Evolutionary conservation across 2,888 invertebrate genomes (phyloP), one percentile per base, ranked within the genome.

Genomic region (Agriopis leucophaearia): DNA sequence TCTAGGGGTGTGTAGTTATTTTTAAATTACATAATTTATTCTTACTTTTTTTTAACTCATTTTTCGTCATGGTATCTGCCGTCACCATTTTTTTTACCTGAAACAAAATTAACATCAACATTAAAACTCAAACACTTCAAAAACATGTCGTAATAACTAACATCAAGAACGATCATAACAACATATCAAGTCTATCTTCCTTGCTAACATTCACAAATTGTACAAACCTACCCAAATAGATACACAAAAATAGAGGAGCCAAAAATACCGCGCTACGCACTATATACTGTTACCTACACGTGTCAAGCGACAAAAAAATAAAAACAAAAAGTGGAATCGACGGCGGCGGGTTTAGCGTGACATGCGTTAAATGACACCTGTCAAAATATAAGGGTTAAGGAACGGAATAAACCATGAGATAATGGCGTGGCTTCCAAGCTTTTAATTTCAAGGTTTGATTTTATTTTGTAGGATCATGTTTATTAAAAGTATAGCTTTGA

Each of bases 331-430:
- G 75, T 69, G 76, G 74, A 76, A 78, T 79, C 68, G 71, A 75
- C 75, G 75, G 71, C 68, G 71, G 75, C 75, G 75, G 71, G 60
- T 58, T 57, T 58, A 58, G 38, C 56, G 50, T 42, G 65, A 44
- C 62, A 73, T 72, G 74, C 78, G 77, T 57, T 55, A 82, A 84
- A 83, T 87, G 88, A 86, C 89, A 89, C 78, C 84, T 90, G 89
- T 88, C 89, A 87, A 83, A 88, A 87, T 77, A 85, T 64, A 73
- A 66, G 69, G 71, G 67, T 60, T 62, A 69, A 52, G 47, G 38
- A 50, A 62, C 55, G 54, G 51, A 61, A 48, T 50, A 65, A 64
- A 18, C 18, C 50, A 61, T 40, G 16, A 51, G 56, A 8, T 56
- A 44, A 58, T 63, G 44, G 62, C 63, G 63, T 18, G 48, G 50